Evolutionary conservation across 2,888 invertebrate species (phyloP).

Genomic region (Dexiosoma caninum): DNA sequence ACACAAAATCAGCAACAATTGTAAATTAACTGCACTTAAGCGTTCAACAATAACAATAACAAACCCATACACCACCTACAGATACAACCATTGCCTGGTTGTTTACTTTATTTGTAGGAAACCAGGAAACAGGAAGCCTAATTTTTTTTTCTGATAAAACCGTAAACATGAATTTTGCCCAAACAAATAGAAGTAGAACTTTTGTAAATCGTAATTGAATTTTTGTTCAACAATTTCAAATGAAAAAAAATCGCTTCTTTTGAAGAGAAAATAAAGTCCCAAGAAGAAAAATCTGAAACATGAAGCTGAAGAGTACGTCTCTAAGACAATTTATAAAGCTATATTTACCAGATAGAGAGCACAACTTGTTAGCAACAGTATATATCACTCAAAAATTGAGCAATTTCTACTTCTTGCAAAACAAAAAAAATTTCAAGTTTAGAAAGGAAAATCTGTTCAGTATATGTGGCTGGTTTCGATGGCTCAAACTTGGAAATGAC

Average conservation of each 20-base stretch:
- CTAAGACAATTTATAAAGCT: too few relatives aligned
- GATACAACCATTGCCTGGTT: background rate
- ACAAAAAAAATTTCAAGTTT: too few relatives aligned
- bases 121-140: conserved; percentile 33
- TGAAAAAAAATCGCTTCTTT: background rate
- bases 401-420: too few relatives aligned
- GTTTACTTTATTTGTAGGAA: background rate
- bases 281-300: too few relatives aligned
- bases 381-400: too few relatives aligned
- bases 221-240: background rate
- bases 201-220: conserved; percentile 34
- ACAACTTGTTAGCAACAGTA: too few relatives aligned
- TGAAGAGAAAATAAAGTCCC: too few relatives aligned
- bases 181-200: background rate
- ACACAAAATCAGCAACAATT: conserved; percentile 47
- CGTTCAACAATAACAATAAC: conserved; percentile 24
- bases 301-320: too few relatives aligned
- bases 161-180: background rate
- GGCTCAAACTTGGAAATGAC: too few relatives aligned
- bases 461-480: too few relatives aligned
- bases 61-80: background rate
- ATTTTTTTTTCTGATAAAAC: conserved; percentile 21
- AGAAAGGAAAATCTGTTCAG: too few relatives aligned
- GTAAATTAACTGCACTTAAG: conserved; percentile 54
- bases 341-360: too few relatives aligned